Base-by-base conservation (phyloP, 2,797 vertebrate genomes). In the Gouania willdenowi region DNA sequence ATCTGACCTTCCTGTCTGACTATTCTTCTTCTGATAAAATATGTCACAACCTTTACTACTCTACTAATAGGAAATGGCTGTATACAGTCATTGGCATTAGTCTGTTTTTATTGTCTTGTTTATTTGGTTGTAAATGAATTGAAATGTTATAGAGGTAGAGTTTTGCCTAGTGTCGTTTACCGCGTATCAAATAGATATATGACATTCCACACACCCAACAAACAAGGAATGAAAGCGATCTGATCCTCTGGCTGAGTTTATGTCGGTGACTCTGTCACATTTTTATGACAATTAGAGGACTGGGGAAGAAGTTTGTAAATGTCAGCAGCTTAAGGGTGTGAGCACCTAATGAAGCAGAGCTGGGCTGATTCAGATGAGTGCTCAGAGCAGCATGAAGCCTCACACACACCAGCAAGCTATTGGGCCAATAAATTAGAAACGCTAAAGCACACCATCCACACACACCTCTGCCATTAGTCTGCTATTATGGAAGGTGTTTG, bases 311-410 rank as follows among this genome's bases (percentile, higher is more conserved):
- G 74, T 82, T 82, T 82, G 78, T 61, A 88, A 89, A 89, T 89
- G 87, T 85, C 84, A 87, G 80, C 63, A 61, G 71, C 82, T 82
- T 74, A 67, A 71, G 82, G 82, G 75, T 50, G 49, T 64, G 73
- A 79, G 80, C 65, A 61, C 73, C 81, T 88, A 89, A 89, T 88
- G 86, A 87, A 83, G 79, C 80, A 61, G 42, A 50, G 58, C 73
- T 60, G 32, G 40, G 55, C 58, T 66, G 81, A 85, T 85, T 75
- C 79, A 42, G 71, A 58, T 81, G 33, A 39, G 41, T 50, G 71
- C 79, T 45, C 55, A 2, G 28, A 74, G 71, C 81, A 49, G 74
- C 74, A 67, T 57, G 66, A 35, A 24, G 59, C 45, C 62, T 51
- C 68, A 33, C 48, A 55, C 72, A 56, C 71, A 73, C 74, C 79